These are phyloP conservation scores for Lithobates sylvaticus DNA, from an alignment of 2,797 vertebrate genomes.

Conservation along the genomic window DNA sequence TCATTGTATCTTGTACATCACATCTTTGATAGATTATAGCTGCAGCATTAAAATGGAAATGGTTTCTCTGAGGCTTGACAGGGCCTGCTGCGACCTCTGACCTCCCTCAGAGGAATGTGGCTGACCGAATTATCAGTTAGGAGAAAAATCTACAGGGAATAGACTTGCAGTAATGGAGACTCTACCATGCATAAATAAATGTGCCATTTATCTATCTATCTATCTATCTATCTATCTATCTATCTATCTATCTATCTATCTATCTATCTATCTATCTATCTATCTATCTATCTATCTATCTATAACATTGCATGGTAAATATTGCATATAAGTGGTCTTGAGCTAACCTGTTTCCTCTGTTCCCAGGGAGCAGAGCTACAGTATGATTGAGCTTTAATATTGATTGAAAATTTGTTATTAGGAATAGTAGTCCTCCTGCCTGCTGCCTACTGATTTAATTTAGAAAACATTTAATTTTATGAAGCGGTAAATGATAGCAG, in stretches of 20 bases:
- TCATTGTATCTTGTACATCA: slow-evolving; percentile 92
- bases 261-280: slow-evolving; percentile 27
- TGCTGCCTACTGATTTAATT: slow-evolving; percentile 84
- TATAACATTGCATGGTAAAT: slow-evolving; percentile 10
- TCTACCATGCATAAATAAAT: slow-evolving; percentile 74
- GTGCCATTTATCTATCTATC: slow-evolving; percentile 24
- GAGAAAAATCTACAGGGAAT: slow-evolving; percentile 85
- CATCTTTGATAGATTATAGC: slow-evolving; percentile 95
- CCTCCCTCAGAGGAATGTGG: slow-evolving; percentile 87
- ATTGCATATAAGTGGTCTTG: slow-evolving; percentile 29
- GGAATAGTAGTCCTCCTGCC: slow-evolving; percentile 80
- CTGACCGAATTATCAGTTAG: slow-evolving; percentile 89
- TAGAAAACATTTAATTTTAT: slow-evolving; percentile 89
- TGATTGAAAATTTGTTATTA: slow-evolving; percentile 88
- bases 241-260: slow-evolving; percentile 13
- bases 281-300: slow-evolving; percentile 32
- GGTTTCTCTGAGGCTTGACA: slow-evolving; percentile 89
- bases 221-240: slow-evolving; percentile 24
- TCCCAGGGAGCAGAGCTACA: slow-evolving; percentile 54
- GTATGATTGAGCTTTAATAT: slow-evolving; percentile 71
- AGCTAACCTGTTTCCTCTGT: slow-evolving; percentile 13
- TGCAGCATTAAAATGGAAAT: slow-evolving; percentile 99
- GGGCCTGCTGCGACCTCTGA: slow-evolving; percentile 84
- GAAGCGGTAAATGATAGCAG: slow-evolving; percentile 86
- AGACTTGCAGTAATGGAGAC: slow-evolving; percentile 79